Conservation (phyloP, 1,140 invertebrate species). For the Nephila pilipes region DNA sequence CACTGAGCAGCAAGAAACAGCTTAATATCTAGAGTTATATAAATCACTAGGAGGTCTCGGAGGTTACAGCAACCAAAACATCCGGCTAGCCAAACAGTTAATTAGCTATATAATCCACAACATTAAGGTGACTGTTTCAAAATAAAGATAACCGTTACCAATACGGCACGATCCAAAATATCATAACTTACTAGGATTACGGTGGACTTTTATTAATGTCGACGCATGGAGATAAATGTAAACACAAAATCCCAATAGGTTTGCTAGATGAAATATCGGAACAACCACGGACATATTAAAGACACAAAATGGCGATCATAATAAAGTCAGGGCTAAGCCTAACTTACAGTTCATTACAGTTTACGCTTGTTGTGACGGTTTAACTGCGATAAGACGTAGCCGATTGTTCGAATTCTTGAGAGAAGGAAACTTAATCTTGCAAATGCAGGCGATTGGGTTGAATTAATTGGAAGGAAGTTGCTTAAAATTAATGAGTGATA, state of each 20-base stretch:
- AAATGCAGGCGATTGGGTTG: background rate
- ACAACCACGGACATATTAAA: slow-evolving; percentile 25
- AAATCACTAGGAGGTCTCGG: slow-evolving; percentile 25
- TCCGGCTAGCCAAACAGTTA: slow-evolving; percentile 62
- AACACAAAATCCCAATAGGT: slow-evolving; percentile 64
- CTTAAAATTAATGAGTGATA: slow-evolving; percentile 1
- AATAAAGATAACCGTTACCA: slow-evolving; percentile 66
- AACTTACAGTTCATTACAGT: background rate
- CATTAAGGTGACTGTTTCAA: slow-evolving; percentile 67
- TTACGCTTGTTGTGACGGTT: background rate
- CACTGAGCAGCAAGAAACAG: background rate
- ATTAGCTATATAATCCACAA: slow-evolving; percentile 67
- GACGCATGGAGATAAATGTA: slow-evolving; percentile 64
- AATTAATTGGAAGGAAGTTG: slow-evolving; percentile 12
- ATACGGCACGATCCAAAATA: slow-evolving; percentile 58
- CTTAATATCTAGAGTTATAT: slow-evolving; percentile 33
- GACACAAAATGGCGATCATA: slow-evolving; percentile 45
- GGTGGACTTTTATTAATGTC: slow-evolving; percentile 67
- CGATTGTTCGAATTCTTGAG: slow-evolving; percentile 36
- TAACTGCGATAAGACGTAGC: background rate
- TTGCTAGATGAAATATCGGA: slow-evolving; percentile 63
- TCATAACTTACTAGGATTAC: slow-evolving; percentile 68
- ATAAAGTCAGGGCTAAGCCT: slow-evolving; percentile 60
- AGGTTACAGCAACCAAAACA: slow-evolving; percentile 51
- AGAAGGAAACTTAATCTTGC: slow-evolving; percentile 10